phyloP scores from a whole-genome alignment of 2,797 vertebrate species.

The Gymnothorax javanicus region DNA sequence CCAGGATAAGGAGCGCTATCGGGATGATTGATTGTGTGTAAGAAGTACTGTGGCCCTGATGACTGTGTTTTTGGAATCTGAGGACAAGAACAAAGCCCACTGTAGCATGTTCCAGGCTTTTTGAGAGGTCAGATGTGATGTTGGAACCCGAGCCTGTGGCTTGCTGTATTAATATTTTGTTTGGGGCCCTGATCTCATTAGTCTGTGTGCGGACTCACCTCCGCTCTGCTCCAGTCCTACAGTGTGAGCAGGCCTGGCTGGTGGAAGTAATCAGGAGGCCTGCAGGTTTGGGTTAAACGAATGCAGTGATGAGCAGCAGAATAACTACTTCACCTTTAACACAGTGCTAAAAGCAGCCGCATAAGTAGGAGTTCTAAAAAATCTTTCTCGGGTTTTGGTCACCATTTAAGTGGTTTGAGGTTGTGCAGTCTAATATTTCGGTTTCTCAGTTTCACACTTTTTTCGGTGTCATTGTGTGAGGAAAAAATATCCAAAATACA shows the following conservation, averaged over 20 bases:
- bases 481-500: neutral
- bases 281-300: conserved; percentile 72
- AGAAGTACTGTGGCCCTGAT: neutral
- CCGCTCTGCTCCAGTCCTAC: conserved; percentile 67
- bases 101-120: too few species aligned
- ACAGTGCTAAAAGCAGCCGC: neutral
- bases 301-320: conserved; percentile 42
- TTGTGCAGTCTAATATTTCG: neutral
- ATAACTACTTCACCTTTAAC: neutral
- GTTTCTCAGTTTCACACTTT: neutral
- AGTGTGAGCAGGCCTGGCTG: conserved; percentile 60
- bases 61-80: neutral
- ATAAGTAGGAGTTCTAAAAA: neutral
- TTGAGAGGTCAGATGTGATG: neutral
- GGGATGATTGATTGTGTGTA: neutral
- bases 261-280: conserved; percentile 54
- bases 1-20: neutral
- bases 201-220: conserved; percentile 66
- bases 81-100: too few species aligned
- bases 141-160: too few species aligned
- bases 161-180: neutral
- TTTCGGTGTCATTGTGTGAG: neutral
- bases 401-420: neutral
- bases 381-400: neutral
- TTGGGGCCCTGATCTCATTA: conserved; percentile 59